Evolutionary conservation across 2,888 invertebrate genomes (phyloP), one percentile per base, ranked within the genome.

Genomic region (Tenthredo notha): DNA sequence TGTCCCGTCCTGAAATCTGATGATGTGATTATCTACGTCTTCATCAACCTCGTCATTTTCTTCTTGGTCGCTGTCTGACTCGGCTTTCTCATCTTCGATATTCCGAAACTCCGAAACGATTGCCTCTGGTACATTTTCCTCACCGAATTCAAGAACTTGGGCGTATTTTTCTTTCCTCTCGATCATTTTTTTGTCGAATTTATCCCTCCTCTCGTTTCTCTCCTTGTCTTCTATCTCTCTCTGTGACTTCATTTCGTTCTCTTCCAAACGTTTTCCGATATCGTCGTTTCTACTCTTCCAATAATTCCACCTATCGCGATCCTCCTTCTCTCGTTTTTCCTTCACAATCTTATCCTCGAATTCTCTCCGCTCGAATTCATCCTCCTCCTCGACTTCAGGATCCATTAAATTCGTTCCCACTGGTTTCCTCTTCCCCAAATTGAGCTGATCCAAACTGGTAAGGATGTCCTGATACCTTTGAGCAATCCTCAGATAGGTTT

Each of bases 401-500:
- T 86, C 85, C 12, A 85, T 75, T 33, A 84, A 50, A 43, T 54
- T 84, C 9, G 78, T 85, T 9, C 74, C 75, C 3, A 18, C 40
- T 2, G 37, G 29, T 21, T 74, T 61, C 15, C 37, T 84, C 18
- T 84, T 74, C n/a, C 40, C 67, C n/a, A 65, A 83, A 43, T 87
- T 86, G 50, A 84, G 67, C 61, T 85, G 86, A 75, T 89, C 87
- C 25, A 70, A 50, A 82, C 77, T 74, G 5, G 61, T 74, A 47
- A 91, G 86, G 29, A 94, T 91, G 70, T 92, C 90, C 72, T 94
- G 94, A 86, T 94, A 91, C 86, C 94, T 87, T 87, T 93, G 87
- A 78, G 94, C 90, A 89, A 93, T 91, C 90, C 93, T 90, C 5
- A 92, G 90, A 85, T 94, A 94, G 15, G 94, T 94, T 77, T 94